These are phyloP conservation scores for Nettapus auritus DNA, from an alignment of 2,113 vertebrate genomes.

Conservation along the genomic window DNA sequence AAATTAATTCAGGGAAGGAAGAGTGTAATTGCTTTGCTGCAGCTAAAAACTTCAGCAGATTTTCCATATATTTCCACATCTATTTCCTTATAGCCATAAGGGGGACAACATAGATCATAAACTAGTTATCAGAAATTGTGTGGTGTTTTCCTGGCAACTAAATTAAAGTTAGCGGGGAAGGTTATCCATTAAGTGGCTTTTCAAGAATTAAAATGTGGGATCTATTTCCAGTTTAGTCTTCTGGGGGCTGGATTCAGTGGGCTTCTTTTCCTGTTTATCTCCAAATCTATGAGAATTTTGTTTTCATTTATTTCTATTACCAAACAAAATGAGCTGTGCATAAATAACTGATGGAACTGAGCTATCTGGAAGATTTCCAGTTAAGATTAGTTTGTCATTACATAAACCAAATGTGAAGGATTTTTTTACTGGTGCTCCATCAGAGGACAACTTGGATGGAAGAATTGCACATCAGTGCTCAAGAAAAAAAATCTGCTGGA, in stretches of 20 bases:
- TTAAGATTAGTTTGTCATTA: neutral
- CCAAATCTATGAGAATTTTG: neutral
- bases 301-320: slow-evolving; percentile 27
- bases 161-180: neutral
- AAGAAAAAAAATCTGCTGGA: neutral
- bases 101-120: neutral
- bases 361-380: neutral
- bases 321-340: neutral
- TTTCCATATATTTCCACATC: neutral
- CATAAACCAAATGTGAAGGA: slow-evolving; percentile 6
- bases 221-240: neutral
- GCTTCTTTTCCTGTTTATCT: neutral
- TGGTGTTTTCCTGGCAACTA: neutral
- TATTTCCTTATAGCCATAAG: neutral
- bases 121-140: neutral
- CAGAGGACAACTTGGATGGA: neutral
- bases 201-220: neutral
- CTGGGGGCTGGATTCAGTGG: neutral
- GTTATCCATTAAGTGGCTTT: slow-evolving; percentile 25
- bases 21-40: neutral
- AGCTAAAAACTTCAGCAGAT: neutral
- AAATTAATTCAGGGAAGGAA: neutral
- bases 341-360: neutral
- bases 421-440: neutral
- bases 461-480: neutral